Conservation (phyloP, 2,113 vertebrate species). For the Chaetodon auriga region DNA sequence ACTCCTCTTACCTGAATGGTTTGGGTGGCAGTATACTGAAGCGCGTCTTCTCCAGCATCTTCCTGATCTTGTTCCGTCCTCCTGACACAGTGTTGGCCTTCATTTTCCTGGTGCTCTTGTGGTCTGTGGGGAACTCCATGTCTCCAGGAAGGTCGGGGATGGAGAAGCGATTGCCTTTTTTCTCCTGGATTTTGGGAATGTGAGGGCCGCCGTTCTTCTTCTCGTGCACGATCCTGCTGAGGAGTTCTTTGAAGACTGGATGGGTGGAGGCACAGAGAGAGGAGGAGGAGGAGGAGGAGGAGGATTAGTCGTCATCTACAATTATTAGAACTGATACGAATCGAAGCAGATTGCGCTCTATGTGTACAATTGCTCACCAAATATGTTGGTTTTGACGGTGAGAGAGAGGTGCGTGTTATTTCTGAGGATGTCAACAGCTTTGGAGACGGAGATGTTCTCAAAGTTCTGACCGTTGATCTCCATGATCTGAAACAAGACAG, state of each 20-base stretch:
- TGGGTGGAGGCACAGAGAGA: background rate
- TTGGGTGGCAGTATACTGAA: constrained; percentile 98
- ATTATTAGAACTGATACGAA: background rate
- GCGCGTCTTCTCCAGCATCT: constrained; percentile 96
- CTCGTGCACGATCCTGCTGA: constrained; percentile 91
- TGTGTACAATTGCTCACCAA: constrained; percentile 86
- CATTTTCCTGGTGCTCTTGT: constrained; percentile 92
- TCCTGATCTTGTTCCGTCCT: constrained; percentile 95
- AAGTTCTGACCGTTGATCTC: constrained; percentile 99
- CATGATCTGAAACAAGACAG: constrained; percentile 89
- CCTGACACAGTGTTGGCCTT: constrained; percentile 97
- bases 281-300: background rate
- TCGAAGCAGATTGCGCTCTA: background rate
- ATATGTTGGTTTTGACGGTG: constrained; percentile 98
- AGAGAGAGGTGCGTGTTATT: constrained; percentile 98
- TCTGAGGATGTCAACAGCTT: constrained; percentile 93
- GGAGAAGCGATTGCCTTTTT: constrained; percentile 96
- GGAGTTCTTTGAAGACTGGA: constrained; percentile 95
- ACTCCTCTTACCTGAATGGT: constrained; percentile 90
- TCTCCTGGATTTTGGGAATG: constrained; percentile 97
- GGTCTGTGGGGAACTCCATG: constrained; percentile 91
- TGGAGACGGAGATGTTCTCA: constrained; percentile 94
- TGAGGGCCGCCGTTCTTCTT: constrained; percentile 92
- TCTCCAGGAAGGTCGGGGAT: constrained; percentile 95
- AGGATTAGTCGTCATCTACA: background rate